Conservation (phyloP, 2,113 vertebrate species). For the Accipiter cooperii region DNA sequence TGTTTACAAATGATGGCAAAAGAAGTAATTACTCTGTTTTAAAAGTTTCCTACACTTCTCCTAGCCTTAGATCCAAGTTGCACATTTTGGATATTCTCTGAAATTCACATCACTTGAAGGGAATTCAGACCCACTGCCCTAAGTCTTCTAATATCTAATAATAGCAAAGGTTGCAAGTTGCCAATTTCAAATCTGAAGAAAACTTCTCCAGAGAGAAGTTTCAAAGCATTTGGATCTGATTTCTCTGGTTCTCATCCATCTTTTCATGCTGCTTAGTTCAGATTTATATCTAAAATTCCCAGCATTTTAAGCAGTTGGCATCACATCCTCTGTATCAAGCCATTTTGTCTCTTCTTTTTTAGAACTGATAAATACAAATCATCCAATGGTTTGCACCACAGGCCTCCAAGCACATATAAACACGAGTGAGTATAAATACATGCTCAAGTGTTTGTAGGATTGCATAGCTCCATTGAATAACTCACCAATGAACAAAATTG, state of each 20-base stretch:
- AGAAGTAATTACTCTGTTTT: not conserved
- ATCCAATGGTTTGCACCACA: not conserved
- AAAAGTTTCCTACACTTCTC: not conserved
- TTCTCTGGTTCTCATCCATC: not conserved
- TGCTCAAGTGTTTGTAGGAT: not conserved
- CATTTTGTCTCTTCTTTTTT: not conserved
- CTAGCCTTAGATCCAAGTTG: not conserved
- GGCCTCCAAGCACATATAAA: not conserved
- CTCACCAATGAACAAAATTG: conserved; percentile 96
- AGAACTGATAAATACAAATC: not conserved
- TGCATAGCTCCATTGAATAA: not conserved
- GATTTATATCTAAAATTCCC: not conserved
- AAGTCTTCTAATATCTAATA: not conserved
- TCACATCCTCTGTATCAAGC: not conserved
- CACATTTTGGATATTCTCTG: not conserved
- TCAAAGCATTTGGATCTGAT: not conserved
- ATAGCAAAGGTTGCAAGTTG: not conserved
- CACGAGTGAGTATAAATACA: not conserved
- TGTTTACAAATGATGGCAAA: not conserved
- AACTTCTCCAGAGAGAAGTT: not conserved
- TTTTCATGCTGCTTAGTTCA: not conserved
- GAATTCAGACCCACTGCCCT: not conserved
- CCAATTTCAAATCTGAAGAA: not conserved
- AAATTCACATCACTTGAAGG: not conserved
- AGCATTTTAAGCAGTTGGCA: not conserved